A percentile compares a stretch with the other conserved stretches of the same genome.
Conservation (phyloP, 2,797 vertebrate genomes). For the Cossypha niveicapilla region DNA sequence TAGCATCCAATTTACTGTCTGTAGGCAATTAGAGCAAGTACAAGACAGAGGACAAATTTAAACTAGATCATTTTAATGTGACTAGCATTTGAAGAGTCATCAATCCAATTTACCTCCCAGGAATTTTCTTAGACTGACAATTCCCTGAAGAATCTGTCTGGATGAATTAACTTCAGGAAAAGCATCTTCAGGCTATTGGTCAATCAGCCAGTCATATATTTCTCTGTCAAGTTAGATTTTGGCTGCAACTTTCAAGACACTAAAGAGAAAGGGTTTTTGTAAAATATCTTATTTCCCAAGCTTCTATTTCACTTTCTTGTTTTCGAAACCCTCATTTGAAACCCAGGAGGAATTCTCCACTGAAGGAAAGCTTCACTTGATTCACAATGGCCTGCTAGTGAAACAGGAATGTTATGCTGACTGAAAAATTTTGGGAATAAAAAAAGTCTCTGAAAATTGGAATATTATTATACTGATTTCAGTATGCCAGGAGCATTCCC, state of each 20-base stretch:
- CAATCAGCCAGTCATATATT: not conserved
- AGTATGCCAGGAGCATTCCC: not conserved
- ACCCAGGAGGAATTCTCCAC: not conserved
- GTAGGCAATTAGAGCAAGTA: not conserved
- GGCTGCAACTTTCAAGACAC: not conserved
- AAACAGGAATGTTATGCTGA: not conserved
- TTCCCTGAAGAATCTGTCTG: not conserved
- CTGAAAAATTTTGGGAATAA: not conserved
- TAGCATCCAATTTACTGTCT: not conserved
- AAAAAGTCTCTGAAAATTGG: not conserved
- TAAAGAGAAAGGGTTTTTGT: not conserved
- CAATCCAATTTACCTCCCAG: not conserved
- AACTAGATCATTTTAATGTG: not conserved
- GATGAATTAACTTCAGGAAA: not conserved
- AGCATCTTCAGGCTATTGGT: not conserved
- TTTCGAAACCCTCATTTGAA: not conserved
- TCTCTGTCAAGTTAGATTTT: not conserved
- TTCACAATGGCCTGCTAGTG: not conserved
- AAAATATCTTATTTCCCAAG: not conserved
- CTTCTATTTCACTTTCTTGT: not conserved
- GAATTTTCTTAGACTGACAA: not conserved
- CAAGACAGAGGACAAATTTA: conserved; percentile 21
- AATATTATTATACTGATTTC: not conserved
- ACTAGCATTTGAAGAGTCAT: conserved; percentile 11
- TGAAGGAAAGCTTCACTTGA: not conserved